Evolutionary conservation across 2,113 vertebrate genomes (phyloP), one percentile per base, ranked within the genome.

Genomic region (Sclerurus mexicanus): DNA sequence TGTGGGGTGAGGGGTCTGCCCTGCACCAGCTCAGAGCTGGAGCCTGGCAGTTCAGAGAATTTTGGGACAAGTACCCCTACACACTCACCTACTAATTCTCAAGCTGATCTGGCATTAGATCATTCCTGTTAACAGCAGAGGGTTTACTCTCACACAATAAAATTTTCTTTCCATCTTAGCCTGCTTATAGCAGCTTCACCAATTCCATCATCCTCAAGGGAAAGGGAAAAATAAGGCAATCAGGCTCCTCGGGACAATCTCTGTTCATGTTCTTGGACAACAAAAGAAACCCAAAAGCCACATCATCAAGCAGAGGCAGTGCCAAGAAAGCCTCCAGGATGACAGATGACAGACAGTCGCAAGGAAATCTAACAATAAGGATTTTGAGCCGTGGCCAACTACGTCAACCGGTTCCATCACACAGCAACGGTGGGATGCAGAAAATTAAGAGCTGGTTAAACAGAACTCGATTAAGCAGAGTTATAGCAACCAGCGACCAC

Each of bases 381-480:
- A 87, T 75, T 89, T 95, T 97, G 79, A 93, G 68, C 76, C 90
- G 66, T 89, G 88, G 82, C 73, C 49, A 90, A 47, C 52, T 47
- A 74, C 22, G 24, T 91, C 59, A 74, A 24, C 56, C 46, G 63
- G 76, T 86, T 90, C 76, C 82, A 59, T 87, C 89, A 72, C 17
- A 64, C 3, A 2, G 86, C 93, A 89, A 81, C 60, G 79, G 90
- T 60, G 68, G 44, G 66, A 92, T 44, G 62, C 60, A 84, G 77
- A 94, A 93, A 90, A 93, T 87, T 84, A 93, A 90, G 80, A 89
- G n/a, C 74, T 89, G 58, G 46, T 90, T 93, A 76, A 67, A 75
- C 20, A 85, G 76, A 73, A 64, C 73, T 84, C 94, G 83, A 94
- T 90, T 94, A 93, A 94, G 66, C 73, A 68, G 66, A 87, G 21